Evolutionary conservation across 2,113 vertebrate species (phyloP).

Genomic region (Collichthys lucidus): DNA sequence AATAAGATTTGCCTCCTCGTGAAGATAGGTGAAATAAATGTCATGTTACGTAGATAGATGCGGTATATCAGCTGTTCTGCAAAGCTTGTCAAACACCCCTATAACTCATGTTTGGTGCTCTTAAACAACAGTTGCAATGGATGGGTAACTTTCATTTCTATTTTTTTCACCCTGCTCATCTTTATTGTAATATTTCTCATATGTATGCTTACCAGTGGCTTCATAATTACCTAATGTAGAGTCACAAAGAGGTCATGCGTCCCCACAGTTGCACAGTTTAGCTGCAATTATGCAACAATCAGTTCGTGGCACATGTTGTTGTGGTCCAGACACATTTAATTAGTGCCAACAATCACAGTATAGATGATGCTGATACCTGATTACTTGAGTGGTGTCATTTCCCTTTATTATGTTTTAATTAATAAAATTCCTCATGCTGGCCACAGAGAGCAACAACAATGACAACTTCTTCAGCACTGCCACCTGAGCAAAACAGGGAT

Average conservation of each 20-base stretch:
- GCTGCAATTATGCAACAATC: slow-evolving; percentile 24
- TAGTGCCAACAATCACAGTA: background rate
- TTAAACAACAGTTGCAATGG: background rate
- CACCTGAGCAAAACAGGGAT: background rate
- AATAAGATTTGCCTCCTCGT: slow-evolving; percentile 1
- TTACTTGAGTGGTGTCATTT: background rate
- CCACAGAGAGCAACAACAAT: background rate
- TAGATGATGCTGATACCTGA: background rate
- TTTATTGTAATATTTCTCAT: slow-evolving; percentile 1
- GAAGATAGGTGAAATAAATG: background rate
- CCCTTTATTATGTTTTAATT: slow-evolving; percentile 5
- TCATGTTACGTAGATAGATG: slow-evolving; percentile 13
- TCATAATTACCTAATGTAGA: background rate
- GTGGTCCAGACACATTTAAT: slow-evolving; percentile 10
- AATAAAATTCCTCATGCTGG: background rate
- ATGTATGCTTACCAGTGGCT: background rate
- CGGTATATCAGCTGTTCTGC: background rate
- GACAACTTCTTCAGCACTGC: background rate
- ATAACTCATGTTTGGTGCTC: background rate
- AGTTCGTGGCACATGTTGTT: slow-evolving; percentile 3
- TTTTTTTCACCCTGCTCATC: background rate
- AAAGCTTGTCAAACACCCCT: background rate
- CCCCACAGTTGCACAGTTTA: background rate
- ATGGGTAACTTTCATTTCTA: background rate
- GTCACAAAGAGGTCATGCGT: slow-evolving; percentile 17